Conservation (phyloP, 35 echinoderm and acorn worm genomes). For the Ptychodera flava region DNA sequence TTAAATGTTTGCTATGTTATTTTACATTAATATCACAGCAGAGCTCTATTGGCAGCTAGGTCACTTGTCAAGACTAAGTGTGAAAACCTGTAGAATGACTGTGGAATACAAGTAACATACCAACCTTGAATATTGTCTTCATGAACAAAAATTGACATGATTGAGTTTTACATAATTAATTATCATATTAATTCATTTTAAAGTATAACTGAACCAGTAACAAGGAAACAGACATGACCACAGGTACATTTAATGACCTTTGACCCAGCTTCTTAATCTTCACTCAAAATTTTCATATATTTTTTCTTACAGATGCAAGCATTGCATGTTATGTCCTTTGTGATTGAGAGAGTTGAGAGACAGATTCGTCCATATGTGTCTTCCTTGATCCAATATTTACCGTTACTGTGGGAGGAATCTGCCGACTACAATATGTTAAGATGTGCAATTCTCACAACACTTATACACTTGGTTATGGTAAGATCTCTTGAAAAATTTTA, state of each 20-base stretch:
- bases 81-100: no score
- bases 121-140: no score
- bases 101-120: no score
- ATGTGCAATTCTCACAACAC: conserved; percentile 94
- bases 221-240: no score
- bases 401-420: conserved; percentile 92
- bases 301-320: conserved; percentile 94
- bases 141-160: no score
- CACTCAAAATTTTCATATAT: no score
- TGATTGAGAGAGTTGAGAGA: conserved; percentile 80
- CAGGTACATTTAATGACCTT: no score
- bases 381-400: conserved; percentile 81
- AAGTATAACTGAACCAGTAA: no score
- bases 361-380: conserved; percentile 74
- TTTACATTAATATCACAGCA: background rate
- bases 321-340: conserved; percentile 92
- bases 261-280: no score
- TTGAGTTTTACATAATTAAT: no score
- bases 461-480: conserved; percentile 88
- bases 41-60: background rate
- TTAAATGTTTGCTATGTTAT: background rate
- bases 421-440: conserved; percentile 95
- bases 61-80: background rate
- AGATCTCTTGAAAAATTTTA: background rate
- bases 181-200: no score